Evolutionary conservation across 2,113 vertebrate species (phyloP).

Genomic region (Crotalus viridis): DNA sequence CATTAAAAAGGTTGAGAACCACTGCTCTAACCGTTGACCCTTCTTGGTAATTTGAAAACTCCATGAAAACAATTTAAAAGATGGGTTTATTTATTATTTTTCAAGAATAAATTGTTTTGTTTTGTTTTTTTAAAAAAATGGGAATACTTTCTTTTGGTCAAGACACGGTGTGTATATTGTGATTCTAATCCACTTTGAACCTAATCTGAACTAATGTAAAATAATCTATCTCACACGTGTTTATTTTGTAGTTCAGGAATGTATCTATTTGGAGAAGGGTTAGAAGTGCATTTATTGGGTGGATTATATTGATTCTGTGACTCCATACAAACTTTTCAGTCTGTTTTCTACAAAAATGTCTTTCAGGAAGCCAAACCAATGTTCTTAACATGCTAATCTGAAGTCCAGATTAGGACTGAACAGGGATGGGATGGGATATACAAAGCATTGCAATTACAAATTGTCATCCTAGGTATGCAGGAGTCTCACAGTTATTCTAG

Average conservation of each 20-base stretch:
- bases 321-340: background rate
- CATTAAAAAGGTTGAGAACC: too few species aligned
- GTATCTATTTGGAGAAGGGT: background rate
- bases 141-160: background rate
- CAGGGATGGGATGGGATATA: background rate
- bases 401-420: background rate
- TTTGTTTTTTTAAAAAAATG: background rate
- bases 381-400: background rate
- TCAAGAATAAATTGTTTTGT: background rate
- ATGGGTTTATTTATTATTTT: background rate
- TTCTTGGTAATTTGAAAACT: constrained; percentile 4
- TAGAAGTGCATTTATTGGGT: background rate
- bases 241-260: background rate
- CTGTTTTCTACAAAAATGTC: background rate
- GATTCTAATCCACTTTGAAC: background rate
- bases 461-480: background rate
- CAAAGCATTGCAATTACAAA: background rate
- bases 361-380: background rate
- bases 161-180: too few species aligned
- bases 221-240: background rate
- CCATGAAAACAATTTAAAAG: background rate
- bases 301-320: background rate
- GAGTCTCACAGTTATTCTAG: background rate
- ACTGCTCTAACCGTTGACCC: background rate
- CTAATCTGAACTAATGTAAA: background rate